Base-by-base conservation (phyloP, 2,888 invertebrate species). In the Mylabris sibirica region DNA sequence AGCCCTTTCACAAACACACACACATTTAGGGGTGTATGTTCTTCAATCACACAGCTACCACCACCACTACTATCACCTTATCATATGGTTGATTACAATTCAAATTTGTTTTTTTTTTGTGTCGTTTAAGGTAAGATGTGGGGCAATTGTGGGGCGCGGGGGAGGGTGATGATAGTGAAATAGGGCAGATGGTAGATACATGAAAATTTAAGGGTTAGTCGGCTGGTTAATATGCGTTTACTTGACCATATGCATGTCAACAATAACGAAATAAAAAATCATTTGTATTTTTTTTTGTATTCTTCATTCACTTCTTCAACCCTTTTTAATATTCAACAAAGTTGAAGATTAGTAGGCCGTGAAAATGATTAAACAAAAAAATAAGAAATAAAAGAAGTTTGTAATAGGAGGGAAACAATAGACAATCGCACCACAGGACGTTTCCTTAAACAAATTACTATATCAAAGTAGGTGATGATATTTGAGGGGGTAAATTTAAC, bases 241-340 rank as follows among this genome's bases (percentile, higher is more conserved):
- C 78, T 79, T 79, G 76, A 76, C 76, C 73, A 75, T 74, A 74
- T 76, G 74, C 72, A 77, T 73, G 69, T 66, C 63, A 69, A 20
- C 49, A 22, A 20, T 9, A 17, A 20, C 17, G 4, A 6, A 49
- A n/a, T n/a, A 75, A 73, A 75, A 76, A 76, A 76, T 66, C 59
- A 64, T 65, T 68, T 64, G 59, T 64, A n/a, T 67, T 44, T 8
- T 30, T 12, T 20, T 57, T 63, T 26, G 34, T 59, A n/a, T 11
- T 30, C n/a, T 11, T 26, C 24, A 22, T n/a, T 38, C 20, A 20
- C 17, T 49, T 49, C 4, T 49, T 53, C 53, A 53, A 53, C 53
- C 53, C 53, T 53, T 53, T 53, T 53, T 3, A 44, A 44, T 17
- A 22, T 53, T 22, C 22, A 22, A 30, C 30, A 30, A 30, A 30